Conservation (phyloP, 2,888 invertebrate species). For the Erannis defoliaria region DNA sequence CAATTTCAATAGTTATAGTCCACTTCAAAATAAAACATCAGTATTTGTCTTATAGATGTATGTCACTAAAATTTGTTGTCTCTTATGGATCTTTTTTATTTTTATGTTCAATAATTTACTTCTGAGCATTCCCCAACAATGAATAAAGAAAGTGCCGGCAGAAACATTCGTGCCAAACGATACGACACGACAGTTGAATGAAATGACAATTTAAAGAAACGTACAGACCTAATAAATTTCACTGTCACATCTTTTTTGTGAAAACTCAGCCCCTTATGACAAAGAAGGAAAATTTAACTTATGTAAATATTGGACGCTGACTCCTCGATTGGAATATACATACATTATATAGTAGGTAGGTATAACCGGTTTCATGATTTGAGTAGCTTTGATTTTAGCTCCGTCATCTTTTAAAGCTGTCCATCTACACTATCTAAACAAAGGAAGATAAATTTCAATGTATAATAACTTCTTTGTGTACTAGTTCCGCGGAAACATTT, state of each 20-base stretch:
- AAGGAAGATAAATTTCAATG: conserved; percentile 12
- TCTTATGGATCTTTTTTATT: conserved; percentile 10
- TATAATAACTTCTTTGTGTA: conserved; percentile 30
- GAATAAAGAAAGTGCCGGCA: conserved; percentile 42
- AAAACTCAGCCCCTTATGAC: conserved; percentile 65
- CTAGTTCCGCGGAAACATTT: conserved; percentile 33
- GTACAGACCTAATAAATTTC: conserved; percentile 58
- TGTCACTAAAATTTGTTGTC: conserved; percentile 13
- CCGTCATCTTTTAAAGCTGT: conserved; percentile 25
- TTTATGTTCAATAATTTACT: conserved; percentile 32
- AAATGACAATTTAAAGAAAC: conserved; percentile 48
- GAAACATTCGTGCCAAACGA: conserved; percentile 43
- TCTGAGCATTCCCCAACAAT: conserved; percentile 31
- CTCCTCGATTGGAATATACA: conserved; percentile 45
- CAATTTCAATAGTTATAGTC: background rate
- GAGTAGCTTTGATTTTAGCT: background rate
- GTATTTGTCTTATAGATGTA: background rate
- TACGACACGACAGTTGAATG: conserved; percentile 44
- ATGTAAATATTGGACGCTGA: conserved; percentile 62
- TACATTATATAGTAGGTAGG: no score
- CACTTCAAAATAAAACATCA: background rate
- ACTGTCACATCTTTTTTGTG: conserved; percentile 58
- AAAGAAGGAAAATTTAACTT: conserved; percentile 74
- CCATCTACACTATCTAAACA: conserved; percentile 14
- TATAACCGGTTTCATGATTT: conserved; percentile 37